Evolutionary conservation across 2,888 invertebrate genomes (phyloP).

Genomic region (Rhaphigaster nebulosa): DNA sequence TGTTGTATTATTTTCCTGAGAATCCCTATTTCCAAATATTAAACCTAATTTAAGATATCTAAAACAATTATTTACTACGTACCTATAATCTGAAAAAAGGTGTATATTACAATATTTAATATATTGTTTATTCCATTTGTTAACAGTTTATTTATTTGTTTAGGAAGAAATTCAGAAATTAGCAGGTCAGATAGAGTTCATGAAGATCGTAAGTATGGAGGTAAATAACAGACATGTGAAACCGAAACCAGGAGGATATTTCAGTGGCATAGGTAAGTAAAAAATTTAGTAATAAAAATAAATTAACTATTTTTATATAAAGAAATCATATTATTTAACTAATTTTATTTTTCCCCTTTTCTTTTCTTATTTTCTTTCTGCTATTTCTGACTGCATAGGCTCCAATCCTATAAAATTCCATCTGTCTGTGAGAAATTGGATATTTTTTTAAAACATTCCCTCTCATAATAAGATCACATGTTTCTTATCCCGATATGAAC

Average conservation of each 20-base stretch:
- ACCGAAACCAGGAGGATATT: conserved; percentile 86
- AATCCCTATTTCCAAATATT: too few relatives aligned
- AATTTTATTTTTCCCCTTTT: background rate
- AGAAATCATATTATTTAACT: background rate
- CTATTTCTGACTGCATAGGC: background rate
- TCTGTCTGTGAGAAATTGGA: background rate
- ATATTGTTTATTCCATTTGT: background rate
- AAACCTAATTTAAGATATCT: too few relatives aligned
- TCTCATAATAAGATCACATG: too few relatives aligned
- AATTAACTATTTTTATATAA: background rate
- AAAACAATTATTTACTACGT: too few relatives aligned
- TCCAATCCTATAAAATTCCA: background rate
- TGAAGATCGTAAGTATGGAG: conserved; percentile 95
- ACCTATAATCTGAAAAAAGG: too few relatives aligned
- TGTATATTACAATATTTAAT: too few relatives aligned
- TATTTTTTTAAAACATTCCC: background rate
- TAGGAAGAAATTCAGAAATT: conserved; percentile 93
- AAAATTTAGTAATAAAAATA: background rate
- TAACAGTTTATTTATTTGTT: conserved; percentile 62
- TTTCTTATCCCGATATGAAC: too few relatives aligned
- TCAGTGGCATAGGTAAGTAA: conserved; percentile 70
- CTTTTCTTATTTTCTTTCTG: too few relatives aligned
- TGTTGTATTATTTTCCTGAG: too few relatives aligned
- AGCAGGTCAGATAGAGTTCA: conserved; percentile 92
- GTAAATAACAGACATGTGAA: conserved; percentile 83